Evolutionary conservation across 1,140 invertebrate species (phyloP).

Genomic region (Bombyx mori): ASM3026992v2 NC_085131.1:11769501-11770000

Average conservation of each 20-base stretch:
- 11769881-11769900: slow-evolving; percentile 3
- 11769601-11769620: slow-evolving; percentile 2
- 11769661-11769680: neutral
- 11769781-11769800: neutral
- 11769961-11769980: slow-evolving; percentile 1
- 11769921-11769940: neutral
- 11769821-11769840: too few species aligned
- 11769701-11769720: neutral
- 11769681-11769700: slow-evolving; percentile 4
- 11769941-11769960: neutral
- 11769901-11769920: neutral
- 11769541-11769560: neutral
- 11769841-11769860: neutral
- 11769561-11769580: slow-evolving; percentile 2
- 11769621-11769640: slow-evolving; percentile 4
- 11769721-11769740: slow-evolving; percentile 5
- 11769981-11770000: neutral
- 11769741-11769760: slow-evolving; percentile 4
- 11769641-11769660: slow-evolving; percentile 3
- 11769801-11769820: slow-evolving; percentile 1
- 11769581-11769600: slow-evolving; percentile 1
- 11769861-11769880: slow-evolving; percentile 3
- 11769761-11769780: slow-evolving; percentile 2
- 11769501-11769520: neutral
- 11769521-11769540: neutral